Conservation (phyloP, 2,888 invertebrate species). For the Andricus curvator region DNA sequence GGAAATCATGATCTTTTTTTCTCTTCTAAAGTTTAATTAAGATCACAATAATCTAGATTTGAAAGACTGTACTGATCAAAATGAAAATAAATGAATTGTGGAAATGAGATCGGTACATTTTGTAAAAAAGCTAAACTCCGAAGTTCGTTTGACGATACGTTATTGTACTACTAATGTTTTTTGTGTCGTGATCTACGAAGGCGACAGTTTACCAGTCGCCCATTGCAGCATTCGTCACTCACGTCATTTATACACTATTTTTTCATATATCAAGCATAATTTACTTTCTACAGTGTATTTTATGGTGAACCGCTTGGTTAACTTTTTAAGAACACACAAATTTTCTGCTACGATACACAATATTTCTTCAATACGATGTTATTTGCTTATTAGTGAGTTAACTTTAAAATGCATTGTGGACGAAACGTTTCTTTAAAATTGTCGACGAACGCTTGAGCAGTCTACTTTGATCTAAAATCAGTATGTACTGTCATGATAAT, state of each 20-base stretch:
- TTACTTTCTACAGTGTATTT: constrained; percentile 26
- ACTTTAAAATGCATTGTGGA: neutral
- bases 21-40: neutral
- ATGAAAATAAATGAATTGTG: neutral
- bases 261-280: constrained; percentile 24
- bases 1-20: neutral
- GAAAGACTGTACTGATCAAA: neutral
- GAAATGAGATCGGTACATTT: constrained; percentile 24
- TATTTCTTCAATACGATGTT: neutral
- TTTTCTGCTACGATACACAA: neutral
- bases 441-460: constrained; percentile 15
- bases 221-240: neutral
- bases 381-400: neutral
- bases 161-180: constrained; percentile 44
- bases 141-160: constrained; percentile 48
- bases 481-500: constrained; percentile 24
- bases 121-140: constrained; percentile 42
- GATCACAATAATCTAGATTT: neutral
- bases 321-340: neutral
- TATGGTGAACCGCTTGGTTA: constrained; percentile 24
- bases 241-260: constrained; percentile 27
- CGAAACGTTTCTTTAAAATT: constrained; percentile 26
- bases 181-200: constrained; percentile 59
- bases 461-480: constrained; percentile 60
- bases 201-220: constrained; percentile 46